phyloP scores from a whole-genome alignment of 2,113 vertebrate species.

The human (Homo sapiens) region DNA sequence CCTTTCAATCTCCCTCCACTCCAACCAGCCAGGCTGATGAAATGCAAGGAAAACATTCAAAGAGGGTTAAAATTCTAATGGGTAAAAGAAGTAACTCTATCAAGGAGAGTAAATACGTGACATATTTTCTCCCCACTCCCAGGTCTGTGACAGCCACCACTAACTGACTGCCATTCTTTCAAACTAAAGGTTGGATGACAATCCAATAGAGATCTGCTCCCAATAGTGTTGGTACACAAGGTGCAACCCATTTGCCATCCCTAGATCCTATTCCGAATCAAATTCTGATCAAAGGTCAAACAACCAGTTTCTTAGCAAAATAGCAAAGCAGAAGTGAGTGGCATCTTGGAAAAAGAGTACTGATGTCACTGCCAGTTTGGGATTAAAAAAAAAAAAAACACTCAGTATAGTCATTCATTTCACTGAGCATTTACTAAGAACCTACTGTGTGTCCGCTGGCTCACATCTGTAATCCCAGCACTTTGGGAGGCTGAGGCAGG shows the following conservation, averaged over 20 bases:
- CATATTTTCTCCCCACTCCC: not conserved
- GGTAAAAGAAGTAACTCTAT: not conserved
- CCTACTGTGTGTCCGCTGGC: not conserved
- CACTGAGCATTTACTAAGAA: not conserved
- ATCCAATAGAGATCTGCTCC: not conserved
- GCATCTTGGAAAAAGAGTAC: not conserved
- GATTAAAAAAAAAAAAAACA: not conserved
- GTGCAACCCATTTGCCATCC: not conserved
- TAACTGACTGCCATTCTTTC: not conserved
- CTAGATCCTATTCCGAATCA: not conserved
- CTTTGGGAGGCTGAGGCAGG: no score
- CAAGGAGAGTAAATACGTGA: not conserved
- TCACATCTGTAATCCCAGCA: no score
- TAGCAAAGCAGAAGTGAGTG: not conserved
- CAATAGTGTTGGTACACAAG: not conserved
- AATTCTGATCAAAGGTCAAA: not conserved
- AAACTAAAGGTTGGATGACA: not conserved
- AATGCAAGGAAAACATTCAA: not conserved
- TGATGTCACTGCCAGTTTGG: not conserved
- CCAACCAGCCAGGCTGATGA: not conserved
- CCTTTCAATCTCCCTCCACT: not conserved
- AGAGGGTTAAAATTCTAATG: not conserved
- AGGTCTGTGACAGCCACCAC: not conserved
- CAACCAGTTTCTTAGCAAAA: not conserved
- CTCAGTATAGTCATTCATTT: not conserved